phyloP scores from a whole-genome alignment of 1,140 invertebrate genomes.

The Euwallacea similis region DNA sequence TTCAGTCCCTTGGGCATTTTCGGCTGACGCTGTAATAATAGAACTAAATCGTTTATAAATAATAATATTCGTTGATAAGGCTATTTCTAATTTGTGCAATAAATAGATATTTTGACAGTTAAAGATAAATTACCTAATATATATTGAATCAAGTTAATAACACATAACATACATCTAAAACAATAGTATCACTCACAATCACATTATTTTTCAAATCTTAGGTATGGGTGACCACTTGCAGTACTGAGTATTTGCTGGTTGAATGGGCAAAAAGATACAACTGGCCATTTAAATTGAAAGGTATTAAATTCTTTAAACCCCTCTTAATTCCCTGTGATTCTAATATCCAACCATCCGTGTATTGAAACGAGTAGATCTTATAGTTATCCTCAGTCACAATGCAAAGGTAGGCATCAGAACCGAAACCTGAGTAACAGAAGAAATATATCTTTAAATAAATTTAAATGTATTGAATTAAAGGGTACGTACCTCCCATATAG shows the following conservation, averaged over 20 bases:
- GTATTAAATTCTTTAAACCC: slow-evolving; percentile 44
- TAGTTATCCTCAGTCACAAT: slow-evolving; percentile 45
- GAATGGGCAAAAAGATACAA: slow-evolving; percentile 48
- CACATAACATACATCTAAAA: too few species aligned
- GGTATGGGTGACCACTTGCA: slow-evolving; percentile 37
- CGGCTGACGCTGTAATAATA: too few species aligned
- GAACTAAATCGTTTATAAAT: too few species aligned
- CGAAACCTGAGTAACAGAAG: slow-evolving; percentile 41
- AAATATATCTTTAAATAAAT: not conserved
- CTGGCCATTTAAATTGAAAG: slow-evolving; percentile 44
- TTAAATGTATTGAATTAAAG: not conserved
- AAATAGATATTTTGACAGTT: too few species aligned
- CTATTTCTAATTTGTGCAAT: too few species aligned
- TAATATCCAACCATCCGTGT: slow-evolving; percentile 47
- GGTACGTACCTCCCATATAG: slow-evolving; percentile 45
- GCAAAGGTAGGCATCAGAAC: slow-evolving; percentile 47
- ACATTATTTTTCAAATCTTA: too few species aligned
- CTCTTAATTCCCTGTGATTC: slow-evolving; percentile 44
- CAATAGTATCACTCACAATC: too few species aligned
- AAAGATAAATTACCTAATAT: too few species aligned
- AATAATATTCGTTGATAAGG: too few species aligned
- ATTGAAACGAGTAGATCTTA: slow-evolving; percentile 46
- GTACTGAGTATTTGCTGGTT: slow-evolving; percentile 42
- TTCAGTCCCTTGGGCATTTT: too few species aligned
- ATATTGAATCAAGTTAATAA: too few species aligned